These are phyloP conservation scores for Propithecus perrieri DNA, from an alignment of 2,797 vertebrate genomes.

Conservation along the genomic window DNA sequence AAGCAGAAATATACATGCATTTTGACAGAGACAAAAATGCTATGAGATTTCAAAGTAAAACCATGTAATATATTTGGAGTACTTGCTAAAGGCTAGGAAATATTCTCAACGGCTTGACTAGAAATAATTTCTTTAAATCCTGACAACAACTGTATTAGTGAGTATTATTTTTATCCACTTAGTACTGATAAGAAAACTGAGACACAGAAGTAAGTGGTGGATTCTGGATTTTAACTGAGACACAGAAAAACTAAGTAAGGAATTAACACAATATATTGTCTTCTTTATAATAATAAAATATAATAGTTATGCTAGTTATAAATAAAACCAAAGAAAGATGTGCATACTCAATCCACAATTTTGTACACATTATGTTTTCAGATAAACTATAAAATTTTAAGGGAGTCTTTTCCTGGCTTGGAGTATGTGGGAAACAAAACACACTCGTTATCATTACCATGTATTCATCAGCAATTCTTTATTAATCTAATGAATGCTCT, in stretches of 20 bases:
- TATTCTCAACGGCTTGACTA: background rate
- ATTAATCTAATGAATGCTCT: background rate
- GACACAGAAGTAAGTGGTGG: background rate
- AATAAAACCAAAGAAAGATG: background rate
- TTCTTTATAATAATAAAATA: constrained; percentile 5
- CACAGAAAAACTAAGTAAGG: background rate
- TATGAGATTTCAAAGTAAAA: background rate
- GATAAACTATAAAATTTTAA: constrained; percentile 32
- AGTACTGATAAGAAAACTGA: background rate
- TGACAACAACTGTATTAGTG: background rate
- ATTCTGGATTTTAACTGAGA: background rate
- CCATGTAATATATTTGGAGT: background rate
- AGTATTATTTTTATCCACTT: background rate
- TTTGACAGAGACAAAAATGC: constrained; percentile 11
- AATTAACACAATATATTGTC: background rate
- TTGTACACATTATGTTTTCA: background rate
- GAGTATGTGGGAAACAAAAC: background rate
- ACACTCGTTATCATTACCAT: background rate
- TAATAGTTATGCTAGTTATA: background rate
- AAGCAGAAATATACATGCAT: background rate
- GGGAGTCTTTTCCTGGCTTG: background rate
- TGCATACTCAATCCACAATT: background rate
- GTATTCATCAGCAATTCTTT: background rate
- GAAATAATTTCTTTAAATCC: background rate
- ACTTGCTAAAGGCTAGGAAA: background rate